Percentiles rank a stretch among this genome's conserved stretches.
These are phyloP conservation scores for Nansenia antarctica DNA, from an alignment of 2,113 vertebrate genomes.

Conservation along the genomic window DNA sequence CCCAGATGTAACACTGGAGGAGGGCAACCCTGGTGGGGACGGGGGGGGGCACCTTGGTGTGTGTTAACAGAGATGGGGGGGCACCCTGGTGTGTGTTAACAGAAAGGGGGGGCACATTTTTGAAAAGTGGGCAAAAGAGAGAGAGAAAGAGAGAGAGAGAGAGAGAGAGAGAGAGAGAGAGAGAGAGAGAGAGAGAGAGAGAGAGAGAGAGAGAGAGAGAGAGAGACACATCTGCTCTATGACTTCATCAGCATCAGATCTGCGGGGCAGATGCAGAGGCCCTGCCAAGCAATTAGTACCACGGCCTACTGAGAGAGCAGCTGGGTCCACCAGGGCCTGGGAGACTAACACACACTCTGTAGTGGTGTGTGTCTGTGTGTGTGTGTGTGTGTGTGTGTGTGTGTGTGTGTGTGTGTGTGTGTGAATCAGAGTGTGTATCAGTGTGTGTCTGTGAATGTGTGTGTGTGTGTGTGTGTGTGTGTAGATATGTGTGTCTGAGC, in stretches of 20 bases:
- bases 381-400: conserved; percentile 26
- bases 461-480: conserved; percentile 21
- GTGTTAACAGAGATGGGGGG: conserved; percentile 49
- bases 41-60: conserved; percentile 32
- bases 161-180: conserved; percentile 29
- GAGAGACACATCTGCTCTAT: conserved; percentile 69
- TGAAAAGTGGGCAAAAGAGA: conserved; percentile 13
- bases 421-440: too few relatives aligned
- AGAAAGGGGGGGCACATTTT: background rate
- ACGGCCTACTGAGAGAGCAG: conserved; percentile 65
- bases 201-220: conserved; percentile 18
- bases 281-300: conserved; percentile 77
- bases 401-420: conserved; percentile 20
- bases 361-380: background rate
- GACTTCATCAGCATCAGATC: conserved; percentile 71
- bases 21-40: conserved; percentile 26
- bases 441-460: conserved; percentile 1
- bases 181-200: conserved; percentile 21
- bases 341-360: conserved; percentile 32
- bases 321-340: conserved; percentile 57
- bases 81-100: conserved; percentile 1
- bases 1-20: conserved; percentile 63
- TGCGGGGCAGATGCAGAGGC: conserved; percentile 74
- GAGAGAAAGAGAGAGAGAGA: conserved; percentile 22
- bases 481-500: too few relatives aligned